phyloP scores from a whole-genome alignment of 2,113 vertebrate genomes.

The Pontoporia blainvillei region DNA sequence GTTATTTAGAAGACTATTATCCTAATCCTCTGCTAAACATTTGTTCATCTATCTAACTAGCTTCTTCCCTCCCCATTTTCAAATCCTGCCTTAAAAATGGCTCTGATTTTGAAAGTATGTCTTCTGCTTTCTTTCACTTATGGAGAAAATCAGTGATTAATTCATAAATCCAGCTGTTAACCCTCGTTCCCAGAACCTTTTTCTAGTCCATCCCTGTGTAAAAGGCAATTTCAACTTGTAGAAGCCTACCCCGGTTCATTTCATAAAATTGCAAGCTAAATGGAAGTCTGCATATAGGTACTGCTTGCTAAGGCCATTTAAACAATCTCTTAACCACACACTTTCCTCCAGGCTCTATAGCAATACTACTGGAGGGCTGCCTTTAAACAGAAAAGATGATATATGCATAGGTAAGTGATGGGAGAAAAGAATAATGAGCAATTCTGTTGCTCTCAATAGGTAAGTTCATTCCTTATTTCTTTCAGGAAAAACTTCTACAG shows the following conservation, averaged over 20 bases:
- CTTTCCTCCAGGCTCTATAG: background rate
- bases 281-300: background rate
- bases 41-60: background rate
- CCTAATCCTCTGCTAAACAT: background rate
- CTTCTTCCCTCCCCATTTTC: background rate
- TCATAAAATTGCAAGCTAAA: background rate
- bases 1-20: background rate
- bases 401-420: background rate
- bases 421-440: background rate
- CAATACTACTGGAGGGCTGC: background rate
- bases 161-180: slow-evolving; percentile 30
- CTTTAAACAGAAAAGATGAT: slow-evolving; percentile 37
- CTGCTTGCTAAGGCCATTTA: background rate
- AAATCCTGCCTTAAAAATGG: slow-evolving; percentile 42
- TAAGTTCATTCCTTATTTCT: background rate
- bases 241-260: background rate
- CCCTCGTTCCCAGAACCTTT: background rate
- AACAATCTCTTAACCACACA: background rate
- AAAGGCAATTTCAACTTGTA: slow-evolving; percentile 21
- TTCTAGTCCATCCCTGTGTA: background rate
- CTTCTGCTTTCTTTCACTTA: slow-evolving; percentile 17
- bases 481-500: background rate
- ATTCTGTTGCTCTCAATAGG: background rate
- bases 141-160: slow-evolving; percentile 23
- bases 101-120: background rate